Evolutionary conservation across 2,888 invertebrate genomes (phyloP).

Genomic region (Iphiclides podalirius): DNA sequence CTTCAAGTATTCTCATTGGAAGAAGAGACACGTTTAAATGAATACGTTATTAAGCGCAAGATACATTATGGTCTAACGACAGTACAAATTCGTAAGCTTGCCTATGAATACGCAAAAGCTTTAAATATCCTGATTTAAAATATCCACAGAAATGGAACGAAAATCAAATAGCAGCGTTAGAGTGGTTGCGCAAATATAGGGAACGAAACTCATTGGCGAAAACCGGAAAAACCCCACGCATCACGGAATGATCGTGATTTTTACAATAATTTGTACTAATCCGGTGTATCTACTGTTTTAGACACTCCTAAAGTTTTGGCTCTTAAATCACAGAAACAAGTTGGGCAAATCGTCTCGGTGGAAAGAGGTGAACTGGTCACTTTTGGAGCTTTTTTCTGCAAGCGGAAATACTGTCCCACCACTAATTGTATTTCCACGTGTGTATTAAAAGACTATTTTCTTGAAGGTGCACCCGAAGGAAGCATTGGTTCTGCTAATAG

Average conservation of each 20-base stretch:
- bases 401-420: conserved; percentile 20
- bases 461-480: not conserved
- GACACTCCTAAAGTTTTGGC: not conserved
- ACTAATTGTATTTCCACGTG: conserved; percentile 15
- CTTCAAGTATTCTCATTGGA: conserved; percentile 28
- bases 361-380: conserved; percentile 17
- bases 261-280: conserved; percentile 4
- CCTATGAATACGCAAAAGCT: conserved; percentile 32
- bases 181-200: conserved; percentile 23
- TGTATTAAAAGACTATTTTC: conserved; percentile 4
- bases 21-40: conserved; percentile 29
- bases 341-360: conserved; percentile 31
- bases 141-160: conserved; percentile 24
- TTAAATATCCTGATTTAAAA: conserved; percentile 1
- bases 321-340: conserved; percentile 30
- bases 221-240: conserved; percentile 26
- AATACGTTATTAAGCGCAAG: conserved; percentile 28
- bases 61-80: conserved; percentile 31
- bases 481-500: conserved; percentile 11
- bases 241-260: conserved; percentile 13
- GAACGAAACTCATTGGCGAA: conserved; percentile 19
- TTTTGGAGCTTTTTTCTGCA: conserved; percentile 21
- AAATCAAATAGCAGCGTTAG: conserved; percentile 25
- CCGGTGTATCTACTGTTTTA: not conserved
- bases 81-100: conserved; percentile 28